Conservation (phyloP, 1,140 invertebrate genomes). For the Anoplolepis gracilipes region DNA sequence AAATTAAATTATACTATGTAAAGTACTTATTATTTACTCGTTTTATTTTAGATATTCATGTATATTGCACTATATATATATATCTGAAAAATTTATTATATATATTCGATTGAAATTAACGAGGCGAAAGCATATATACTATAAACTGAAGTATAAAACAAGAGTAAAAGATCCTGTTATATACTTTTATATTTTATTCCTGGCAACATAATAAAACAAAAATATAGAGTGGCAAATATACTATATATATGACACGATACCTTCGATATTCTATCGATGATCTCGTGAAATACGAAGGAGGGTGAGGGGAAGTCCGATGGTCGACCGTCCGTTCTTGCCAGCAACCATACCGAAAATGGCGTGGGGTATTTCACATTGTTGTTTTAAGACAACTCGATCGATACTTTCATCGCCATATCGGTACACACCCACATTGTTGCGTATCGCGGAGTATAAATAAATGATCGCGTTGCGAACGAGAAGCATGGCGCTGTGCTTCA, state of each 20-base stretch:
- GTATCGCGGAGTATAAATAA: conserved; percentile 22
- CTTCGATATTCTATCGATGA: conserved; percentile 17
- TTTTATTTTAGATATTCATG: no score
- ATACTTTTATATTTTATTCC: conserved; percentile 2
- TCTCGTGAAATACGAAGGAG: background rate
- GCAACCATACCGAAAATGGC: conserved; percentile 47
- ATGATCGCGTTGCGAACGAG: conserved; percentile 1
- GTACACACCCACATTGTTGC: conserved; percentile 22
- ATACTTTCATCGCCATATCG: conserved; percentile 49
- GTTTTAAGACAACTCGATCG: conserved; percentile 49
- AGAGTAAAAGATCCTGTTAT: background rate
- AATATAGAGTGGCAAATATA: background rate
- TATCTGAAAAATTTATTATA: background rate
- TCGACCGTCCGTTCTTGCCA: conserved; percentile 23
- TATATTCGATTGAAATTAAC: background rate
- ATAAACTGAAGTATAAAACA: background rate
- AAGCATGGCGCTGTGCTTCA: background rate
- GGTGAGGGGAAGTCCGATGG: no score
- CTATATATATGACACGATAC: background rate
- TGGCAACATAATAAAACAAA: background rate
- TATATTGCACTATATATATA: background rate
- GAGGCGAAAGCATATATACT: no score
- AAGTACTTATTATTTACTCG: background rate
- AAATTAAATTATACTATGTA: background rate
- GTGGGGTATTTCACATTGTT: conserved; percentile 42